Conservation (phyloP, 2,888 invertebrate genomes). For the Cantharis flavilabris region DNA sequence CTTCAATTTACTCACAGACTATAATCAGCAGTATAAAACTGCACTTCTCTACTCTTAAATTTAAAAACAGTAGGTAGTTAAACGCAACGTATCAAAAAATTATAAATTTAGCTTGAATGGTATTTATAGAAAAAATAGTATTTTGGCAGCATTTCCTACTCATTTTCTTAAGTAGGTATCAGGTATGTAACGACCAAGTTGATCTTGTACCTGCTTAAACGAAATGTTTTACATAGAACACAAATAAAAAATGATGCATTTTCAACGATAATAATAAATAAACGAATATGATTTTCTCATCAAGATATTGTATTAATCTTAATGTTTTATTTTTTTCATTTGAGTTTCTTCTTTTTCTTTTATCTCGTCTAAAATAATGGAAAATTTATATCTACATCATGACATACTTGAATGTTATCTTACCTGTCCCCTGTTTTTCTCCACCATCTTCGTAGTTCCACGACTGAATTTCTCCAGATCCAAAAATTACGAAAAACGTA, state of each 20-base stretch:
- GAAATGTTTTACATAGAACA: background rate
- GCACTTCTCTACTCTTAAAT: background rate
- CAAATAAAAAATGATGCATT: background rate
- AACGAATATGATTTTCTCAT: background rate
- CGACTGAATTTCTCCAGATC: constrained; percentile 67
- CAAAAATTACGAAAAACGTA: constrained; percentile 70
- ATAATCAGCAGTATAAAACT: background rate
- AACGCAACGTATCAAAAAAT: background rate
- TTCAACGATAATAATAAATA: background rate
- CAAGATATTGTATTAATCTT: background rate
- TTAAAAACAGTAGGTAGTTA: background rate
- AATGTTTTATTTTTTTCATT: background rate
- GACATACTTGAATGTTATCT: background rate
- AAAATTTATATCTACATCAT: background rate
- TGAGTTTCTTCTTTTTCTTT: background rate
- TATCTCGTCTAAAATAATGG: background rate
- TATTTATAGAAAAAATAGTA: background rate
- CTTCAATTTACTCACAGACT: background rate
- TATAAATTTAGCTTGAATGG: background rate
- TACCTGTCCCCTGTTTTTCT: background rate
- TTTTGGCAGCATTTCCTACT: background rate
- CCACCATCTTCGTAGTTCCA: constrained; percentile 62
- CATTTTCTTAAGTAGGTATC: background rate
- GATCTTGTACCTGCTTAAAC: background rate
- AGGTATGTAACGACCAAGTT: background rate